Evolutionary conservation across 2,888 invertebrate genomes (phyloP).

Genomic region (Eupithecia abbreviata): DNA sequence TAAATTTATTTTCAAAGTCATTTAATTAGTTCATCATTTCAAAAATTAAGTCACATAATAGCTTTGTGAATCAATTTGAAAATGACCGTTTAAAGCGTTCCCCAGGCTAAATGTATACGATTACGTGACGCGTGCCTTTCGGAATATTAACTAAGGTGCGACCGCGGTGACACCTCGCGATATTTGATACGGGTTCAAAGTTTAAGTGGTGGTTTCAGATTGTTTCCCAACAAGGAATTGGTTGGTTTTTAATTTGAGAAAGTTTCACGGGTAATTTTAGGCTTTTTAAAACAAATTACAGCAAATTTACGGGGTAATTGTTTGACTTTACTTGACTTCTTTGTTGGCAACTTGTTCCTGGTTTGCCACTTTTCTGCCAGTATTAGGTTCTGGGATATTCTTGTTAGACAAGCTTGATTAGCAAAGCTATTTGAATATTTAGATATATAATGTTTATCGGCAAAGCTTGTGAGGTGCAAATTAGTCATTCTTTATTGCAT

Average conservation of each 20-base stretch:
- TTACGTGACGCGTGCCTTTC: constrained; percentile 33
- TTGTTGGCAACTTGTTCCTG: not conserved
- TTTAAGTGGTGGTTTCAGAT: constrained; percentile 41
- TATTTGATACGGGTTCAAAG: constrained; percentile 45
- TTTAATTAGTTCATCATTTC: not conserved
- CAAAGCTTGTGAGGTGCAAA: not conserved
- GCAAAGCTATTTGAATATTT: not conserved
- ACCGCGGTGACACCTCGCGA: constrained; percentile 42
- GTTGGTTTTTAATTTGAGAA: not conserved
- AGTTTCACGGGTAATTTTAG: not conserved
- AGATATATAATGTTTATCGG: not conserved
- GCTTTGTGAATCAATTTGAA: not conserved
- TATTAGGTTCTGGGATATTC: not conserved
- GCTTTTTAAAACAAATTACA: not conserved
- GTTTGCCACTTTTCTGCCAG: not conserved
- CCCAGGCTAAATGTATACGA: constrained; percentile 32
- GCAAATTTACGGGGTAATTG: not conserved
- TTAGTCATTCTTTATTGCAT: not conserved
- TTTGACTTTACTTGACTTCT: constrained; percentile 1
- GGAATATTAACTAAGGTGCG: constrained; percentile 35
- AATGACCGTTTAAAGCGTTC: constrained; percentile 6
- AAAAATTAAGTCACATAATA: not conserved
- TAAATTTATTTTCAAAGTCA: not conserved
- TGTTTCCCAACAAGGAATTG: constrained; percentile 28
- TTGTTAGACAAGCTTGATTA: not conserved